Conservation (phyloP, 2,797 vertebrate genomes). For the Melanotaenia parkinsoni region DNA sequence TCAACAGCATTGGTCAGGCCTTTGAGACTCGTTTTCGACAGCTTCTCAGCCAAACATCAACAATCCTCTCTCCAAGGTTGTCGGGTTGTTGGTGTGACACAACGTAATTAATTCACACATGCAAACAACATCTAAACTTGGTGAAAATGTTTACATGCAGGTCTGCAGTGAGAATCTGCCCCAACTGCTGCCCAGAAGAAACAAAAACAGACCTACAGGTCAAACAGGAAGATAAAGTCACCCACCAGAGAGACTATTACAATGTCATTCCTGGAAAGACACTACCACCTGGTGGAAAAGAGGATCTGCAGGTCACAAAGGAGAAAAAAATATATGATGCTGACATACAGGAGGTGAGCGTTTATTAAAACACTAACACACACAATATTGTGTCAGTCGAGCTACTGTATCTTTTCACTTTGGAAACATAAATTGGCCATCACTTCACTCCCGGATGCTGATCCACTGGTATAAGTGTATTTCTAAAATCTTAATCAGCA, state of each 20-base stretch:
- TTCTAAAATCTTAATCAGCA: too few relatives aligned
- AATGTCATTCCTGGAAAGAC: conserved; percentile 88
- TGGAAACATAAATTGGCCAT: neutral
- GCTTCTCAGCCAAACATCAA: conserved; percentile 87
- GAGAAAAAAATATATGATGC: conserved; percentile 74
- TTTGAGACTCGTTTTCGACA: conserved; percentile 93
- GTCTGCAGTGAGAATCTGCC: conserved; percentile 44
- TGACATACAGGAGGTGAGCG: conserved; percentile 48
- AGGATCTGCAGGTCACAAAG: conserved; percentile 74
- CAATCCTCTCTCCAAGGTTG: conserved; percentile 83
- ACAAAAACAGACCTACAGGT: conserved; percentile 57
- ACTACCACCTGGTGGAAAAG: conserved; percentile 80
- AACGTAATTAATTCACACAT: neutral
- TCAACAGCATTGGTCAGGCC: conserved; percentile 91
- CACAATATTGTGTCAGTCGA: neutral
- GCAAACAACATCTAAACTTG: conserved; percentile 4
- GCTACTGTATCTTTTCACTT: neutral
- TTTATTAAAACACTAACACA: neutral
- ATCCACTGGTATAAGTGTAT: too few relatives aligned
- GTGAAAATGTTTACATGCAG: conserved; percentile 38
- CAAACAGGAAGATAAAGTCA: conserved; percentile 42
- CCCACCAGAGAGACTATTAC: conserved; percentile 82
- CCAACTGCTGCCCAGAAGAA: conserved; percentile 54
- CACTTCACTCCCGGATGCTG: too few relatives aligned
- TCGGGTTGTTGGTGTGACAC: conserved; percentile 18